Conservation (phyloP, 1,140 invertebrate species). For the Apis cerana region DNA sequence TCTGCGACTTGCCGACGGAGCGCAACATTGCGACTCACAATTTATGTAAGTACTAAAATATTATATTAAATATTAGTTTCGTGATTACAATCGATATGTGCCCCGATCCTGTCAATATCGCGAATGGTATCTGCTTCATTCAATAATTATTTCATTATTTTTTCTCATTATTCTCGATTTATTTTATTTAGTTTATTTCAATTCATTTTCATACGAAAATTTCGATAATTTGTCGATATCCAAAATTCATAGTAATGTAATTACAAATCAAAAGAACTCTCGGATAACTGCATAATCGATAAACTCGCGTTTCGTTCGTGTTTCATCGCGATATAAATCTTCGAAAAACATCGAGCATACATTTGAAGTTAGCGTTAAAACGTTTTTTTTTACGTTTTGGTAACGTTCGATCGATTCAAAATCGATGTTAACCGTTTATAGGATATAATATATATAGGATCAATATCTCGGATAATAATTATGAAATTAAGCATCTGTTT, state of each 20-base stretch:
- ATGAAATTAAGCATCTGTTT: slow-evolving; percentile 29
- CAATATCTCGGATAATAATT: slow-evolving; percentile 47
- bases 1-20: slow-evolving; percentile 37
- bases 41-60: slow-evolving; percentile 46
- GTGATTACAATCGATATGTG: slow-evolving; percentile 46
- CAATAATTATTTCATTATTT: slow-evolving; percentile 37
- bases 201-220: not conserved
- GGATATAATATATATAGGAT: too few species aligned
- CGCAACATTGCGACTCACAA: slow-evolving; percentile 25
- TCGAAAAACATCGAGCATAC: not conserved
- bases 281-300: slow-evolving; percentile 27
- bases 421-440: not conserved
- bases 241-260: not conserved
- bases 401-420: not conserved
- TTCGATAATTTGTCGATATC: not conserved
- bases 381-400: not conserved
- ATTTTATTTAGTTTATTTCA: not conserved
- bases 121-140: slow-evolving; percentile 37
- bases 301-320: slow-evolving; percentile 9
- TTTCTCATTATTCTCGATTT: not conserved
- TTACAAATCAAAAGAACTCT: not conserved
- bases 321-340: slow-evolving; percentile 15
- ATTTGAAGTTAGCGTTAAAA: not conserved
- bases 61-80: slow-evolving; percentile 26
- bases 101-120: slow-evolving; percentile 23